Percentiles rank a stretch among this genome's conserved stretches.
Conservation (phyloP, 2,113 vertebrate genomes). For the Glaucidium brasilianum region DNA sequence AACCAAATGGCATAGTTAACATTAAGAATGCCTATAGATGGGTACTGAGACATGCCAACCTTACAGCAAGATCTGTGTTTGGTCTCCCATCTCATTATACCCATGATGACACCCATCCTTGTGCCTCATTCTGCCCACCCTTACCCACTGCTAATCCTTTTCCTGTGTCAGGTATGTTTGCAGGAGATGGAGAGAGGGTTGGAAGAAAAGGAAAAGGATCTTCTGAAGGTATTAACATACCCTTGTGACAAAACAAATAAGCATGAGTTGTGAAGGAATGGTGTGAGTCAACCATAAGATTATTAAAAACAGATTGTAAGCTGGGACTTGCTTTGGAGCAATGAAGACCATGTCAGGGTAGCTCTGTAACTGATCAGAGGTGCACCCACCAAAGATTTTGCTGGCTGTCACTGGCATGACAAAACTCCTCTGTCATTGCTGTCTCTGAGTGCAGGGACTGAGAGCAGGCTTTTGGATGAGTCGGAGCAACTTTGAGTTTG, state of each 20-base stretch:
- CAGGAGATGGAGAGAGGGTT: neutral
- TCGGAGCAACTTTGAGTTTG: neutral
- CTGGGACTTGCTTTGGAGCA: neutral
- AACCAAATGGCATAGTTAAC: neutral
- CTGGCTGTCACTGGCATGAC: neutral
- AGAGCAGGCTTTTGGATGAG: neutral
- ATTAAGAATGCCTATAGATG: neutral
- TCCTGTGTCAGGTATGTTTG: neutral
- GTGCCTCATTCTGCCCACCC: neutral
- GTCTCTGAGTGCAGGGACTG: neutral
- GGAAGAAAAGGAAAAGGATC: neutral
- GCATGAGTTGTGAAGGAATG: neutral
- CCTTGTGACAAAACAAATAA: neutral
- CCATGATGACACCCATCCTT: neutral
- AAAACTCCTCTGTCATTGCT: fast-evolving
- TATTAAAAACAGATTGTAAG: neutral
- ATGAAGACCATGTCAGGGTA: neutral
- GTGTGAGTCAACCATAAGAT: neutral
- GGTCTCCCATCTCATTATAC: neutral
- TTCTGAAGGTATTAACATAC: neutral
- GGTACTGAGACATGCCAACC: neutral
- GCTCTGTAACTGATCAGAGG: neutral
- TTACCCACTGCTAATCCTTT: neutral
- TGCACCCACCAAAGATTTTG: neutral
- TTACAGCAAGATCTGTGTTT: neutral